Base-by-base conservation (phyloP, 1,140 invertebrate species). In the Teleopsis dalmanni region DNA sequence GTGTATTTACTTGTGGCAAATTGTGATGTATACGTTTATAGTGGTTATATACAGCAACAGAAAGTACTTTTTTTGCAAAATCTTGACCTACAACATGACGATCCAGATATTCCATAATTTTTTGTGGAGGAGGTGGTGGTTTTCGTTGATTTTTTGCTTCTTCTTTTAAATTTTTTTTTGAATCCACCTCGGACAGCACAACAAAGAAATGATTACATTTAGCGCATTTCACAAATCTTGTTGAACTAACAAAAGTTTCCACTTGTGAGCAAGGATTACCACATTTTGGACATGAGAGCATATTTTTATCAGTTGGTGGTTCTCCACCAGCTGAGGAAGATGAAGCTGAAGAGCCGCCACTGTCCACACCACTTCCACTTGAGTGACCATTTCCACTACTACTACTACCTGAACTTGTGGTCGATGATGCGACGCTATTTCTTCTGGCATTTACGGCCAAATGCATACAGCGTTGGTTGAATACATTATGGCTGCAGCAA, bases 1-100 rank as follows among this genome's bases (percentile, higher is more conserved):
- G 66, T 61, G 45, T 54, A 31, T 69, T 59, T 46, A 66, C 73
- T 51, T 74, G 75, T 16, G 88, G 88, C 50, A 90, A 78, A 74
- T 98, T 98, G 72, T 97, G 92, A 67, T 91, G 89, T 62, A 98
- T 93, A 60, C 95, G 78, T 75, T 98, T 98, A 72, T 98, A 99
- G 72, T 99, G 97, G 74, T 98, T 98, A 73, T 99, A 99, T 2
- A 99, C 94, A 22, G 95, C 95, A 5, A 99, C 95, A 23, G 94
- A 88, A 9, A 99, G 74, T n/a, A 98, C 94, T 75, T 97, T 98
- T 72, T 99, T 99, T 0, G 95, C 96, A 72, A 88, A 82, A 55
- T 97, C 88, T 75, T 99, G 96, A 0, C 95, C 96, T n/a, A 99
- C 84, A 14, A 99, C 94, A 75, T 94, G 92, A 62, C 87, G 89